A percentile compares a stretch with the other conserved stretches of the same genome.
Evolutionary conservation across 2,113 vertebrate genomes (phyloP).

Genomic region (Paradoxurus hermaphroditus): DNA sequence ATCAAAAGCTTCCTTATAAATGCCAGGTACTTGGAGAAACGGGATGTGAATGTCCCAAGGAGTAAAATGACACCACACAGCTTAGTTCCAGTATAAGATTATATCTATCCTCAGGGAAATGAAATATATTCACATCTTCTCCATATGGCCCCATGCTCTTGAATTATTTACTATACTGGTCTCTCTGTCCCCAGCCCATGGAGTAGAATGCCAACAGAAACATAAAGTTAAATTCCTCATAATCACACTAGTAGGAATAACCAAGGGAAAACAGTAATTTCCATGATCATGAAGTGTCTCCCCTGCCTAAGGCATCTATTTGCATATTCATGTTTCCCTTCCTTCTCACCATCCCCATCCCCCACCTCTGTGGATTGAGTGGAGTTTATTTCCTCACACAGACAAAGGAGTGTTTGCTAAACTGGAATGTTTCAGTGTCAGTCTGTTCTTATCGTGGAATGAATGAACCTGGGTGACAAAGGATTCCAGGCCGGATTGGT

Average conservation of each 20-base stretch:
- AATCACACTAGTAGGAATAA: conserved; percentile 60
- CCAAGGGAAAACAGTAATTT: conserved; percentile 69
- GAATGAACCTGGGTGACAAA: neutral
- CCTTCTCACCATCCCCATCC: conserved; percentile 33
- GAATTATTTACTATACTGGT: conserved; percentile 44
- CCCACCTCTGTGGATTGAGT: conserved; percentile 54
- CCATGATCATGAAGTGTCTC: conserved; percentile 57
- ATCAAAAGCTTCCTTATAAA: conserved; percentile 23
- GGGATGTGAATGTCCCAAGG: neutral
- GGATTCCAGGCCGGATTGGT: neutral
- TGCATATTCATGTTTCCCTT: conserved; percentile 76
- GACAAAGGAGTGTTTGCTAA: conserved; percentile 65
- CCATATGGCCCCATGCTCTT: neutral
- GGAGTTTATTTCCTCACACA: conserved; percentile 77
- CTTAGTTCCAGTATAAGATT: neutral
- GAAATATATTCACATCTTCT: conserved; percentile 33
- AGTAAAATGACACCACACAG: neutral
- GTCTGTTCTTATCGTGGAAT: conserved; percentile 68
- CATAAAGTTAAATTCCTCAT: conserved; percentile 57
- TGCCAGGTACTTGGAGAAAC: neutral
- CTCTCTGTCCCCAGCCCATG: conserved; percentile 45
- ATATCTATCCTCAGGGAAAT: neutral
- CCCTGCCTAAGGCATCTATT: conserved; percentile 70
- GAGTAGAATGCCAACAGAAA: conserved; percentile 48
- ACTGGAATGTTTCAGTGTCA: conserved; percentile 67